These are phyloP conservation scores for Lepidochrysops patricia DNA, from an alignment of 2,888 invertebrate species.

Conservation along the genomic window DNA sequence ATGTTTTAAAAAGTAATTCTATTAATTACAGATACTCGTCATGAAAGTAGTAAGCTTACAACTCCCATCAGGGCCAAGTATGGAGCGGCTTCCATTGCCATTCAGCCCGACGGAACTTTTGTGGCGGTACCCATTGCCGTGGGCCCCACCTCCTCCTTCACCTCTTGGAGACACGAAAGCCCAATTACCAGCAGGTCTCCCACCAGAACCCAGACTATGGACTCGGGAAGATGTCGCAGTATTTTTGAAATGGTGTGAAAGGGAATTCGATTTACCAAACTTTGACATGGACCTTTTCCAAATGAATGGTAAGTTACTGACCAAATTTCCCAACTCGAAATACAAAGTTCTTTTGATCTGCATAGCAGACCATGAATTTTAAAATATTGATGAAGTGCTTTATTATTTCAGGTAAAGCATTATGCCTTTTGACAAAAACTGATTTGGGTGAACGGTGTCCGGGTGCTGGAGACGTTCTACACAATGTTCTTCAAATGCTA, in stretches of 20 bases:
- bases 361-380: not conserved
- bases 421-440: conserved; percentile 90
- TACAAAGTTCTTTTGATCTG: not conserved
- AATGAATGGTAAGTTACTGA: conserved; percentile 85
- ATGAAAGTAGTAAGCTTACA: conserved; percentile 82
- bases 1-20: not conserved
- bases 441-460: conserved; percentile 94
- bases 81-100: conserved; percentile 86
- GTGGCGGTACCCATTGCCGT: conserved; percentile 90
- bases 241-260: conserved; percentile 92
- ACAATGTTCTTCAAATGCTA: conserved; percentile 92
- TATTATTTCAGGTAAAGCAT: conserved; percentile 84
- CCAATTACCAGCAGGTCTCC: conserved; percentile 87
- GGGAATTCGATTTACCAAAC: conserved; percentile 92
- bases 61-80: conserved; percentile 81
- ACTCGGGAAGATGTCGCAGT: conserved; percentile 90
- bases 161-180: conserved; percentile 90
- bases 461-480: conserved; percentile 93
- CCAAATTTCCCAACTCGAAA: not conserved
- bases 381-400: not conserved
- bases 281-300: conserved; percentile 95
- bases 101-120: conserved; percentile 88
- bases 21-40: conserved; percentile 52
- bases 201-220: conserved; percentile 93
- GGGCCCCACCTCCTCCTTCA: conserved; percentile 79